A percentile compares a stretch with the other conserved stretches of the same genome.
phyloP scores from a whole-genome alignment of 2,888 invertebrate genomes.

The Clunio marinus region DNA sequence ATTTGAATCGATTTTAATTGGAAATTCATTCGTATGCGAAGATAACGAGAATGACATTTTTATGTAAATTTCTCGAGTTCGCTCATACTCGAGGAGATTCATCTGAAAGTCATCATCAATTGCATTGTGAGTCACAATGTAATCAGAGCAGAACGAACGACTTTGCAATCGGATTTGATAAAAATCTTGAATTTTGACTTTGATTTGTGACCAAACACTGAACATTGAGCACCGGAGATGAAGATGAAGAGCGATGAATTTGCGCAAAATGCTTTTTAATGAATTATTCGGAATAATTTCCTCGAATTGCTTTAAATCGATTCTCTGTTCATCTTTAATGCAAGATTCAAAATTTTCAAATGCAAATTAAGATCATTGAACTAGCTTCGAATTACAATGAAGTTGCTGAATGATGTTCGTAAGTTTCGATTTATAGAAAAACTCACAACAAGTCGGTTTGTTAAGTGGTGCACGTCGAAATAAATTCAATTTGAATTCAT shows the following conservation, averaged over 20 bases:
- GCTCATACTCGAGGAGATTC: not conserved
- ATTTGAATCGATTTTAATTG: not conserved
- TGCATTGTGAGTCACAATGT: not conserved
- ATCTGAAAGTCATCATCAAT: too few relatives aligned
- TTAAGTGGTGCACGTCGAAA: not conserved
- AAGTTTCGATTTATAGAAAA: too few relatives aligned
- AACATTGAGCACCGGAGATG: too few relatives aligned
- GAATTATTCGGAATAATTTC: not conserved
- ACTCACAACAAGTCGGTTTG: not conserved
- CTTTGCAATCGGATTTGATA: not conserved
- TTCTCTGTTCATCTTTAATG: not conserved
- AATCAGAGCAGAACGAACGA: not conserved
- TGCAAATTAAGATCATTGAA: too few relatives aligned
- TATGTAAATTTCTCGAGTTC: not conserved
- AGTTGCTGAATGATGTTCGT: too few relatives aligned
- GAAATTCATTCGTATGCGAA: not conserved
- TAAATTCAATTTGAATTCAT: not conserved
- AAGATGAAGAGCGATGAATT: too few relatives aligned
- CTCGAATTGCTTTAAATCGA: not conserved
- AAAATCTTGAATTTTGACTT: not conserved
- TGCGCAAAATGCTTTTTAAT: too few relatives aligned
- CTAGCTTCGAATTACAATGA: too few relatives aligned
- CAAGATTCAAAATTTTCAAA: not conserved
- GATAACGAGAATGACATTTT: not conserved
- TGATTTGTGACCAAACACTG: not conserved